phyloP scores from a whole-genome alignment of 2,113 vertebrate species.

The Lucifuga dentata region DNA sequence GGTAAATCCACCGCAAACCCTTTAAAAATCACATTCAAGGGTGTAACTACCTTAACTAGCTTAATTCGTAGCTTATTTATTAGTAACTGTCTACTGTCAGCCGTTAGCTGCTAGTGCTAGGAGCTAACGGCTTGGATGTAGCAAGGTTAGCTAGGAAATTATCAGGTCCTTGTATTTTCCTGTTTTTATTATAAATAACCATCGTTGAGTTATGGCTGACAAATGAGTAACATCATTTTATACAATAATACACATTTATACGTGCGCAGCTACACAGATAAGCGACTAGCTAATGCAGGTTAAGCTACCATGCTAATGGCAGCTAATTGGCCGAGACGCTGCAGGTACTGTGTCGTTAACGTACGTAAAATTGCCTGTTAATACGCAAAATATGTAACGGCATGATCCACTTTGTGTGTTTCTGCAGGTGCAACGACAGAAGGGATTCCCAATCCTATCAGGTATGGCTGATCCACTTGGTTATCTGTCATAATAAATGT shows the following conservation, averaged over 20 bases:
- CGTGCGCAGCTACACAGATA: no score
- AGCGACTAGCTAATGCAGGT: background rate
- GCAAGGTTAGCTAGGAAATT: conserved; percentile 21
- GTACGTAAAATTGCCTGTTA: background rate
- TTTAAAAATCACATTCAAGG: no score
- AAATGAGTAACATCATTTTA: no score
- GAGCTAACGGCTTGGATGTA: conserved; percentile 49
- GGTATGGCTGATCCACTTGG: conserved; percentile 78
- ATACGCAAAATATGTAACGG: background rate
- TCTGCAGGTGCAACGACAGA: conserved; percentile 95
- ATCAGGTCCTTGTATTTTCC: no score
- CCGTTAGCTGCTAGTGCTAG: conserved; percentile 40
- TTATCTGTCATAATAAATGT: background rate
- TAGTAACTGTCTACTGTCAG: background rate
- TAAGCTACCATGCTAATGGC: conserved; percentile 44
- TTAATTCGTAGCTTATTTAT: no score
- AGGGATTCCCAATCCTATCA: conserved; percentile 98
- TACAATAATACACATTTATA: no score
- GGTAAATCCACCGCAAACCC: conserved; percentile 84
- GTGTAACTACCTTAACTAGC: no score
- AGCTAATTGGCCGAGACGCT: conserved; percentile 24
- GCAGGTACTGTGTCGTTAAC: background rate
- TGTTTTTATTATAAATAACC: no score
- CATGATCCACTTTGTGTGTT: conserved; percentile 16
- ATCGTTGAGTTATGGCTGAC: no score